phyloP scores from a whole-genome alignment of 1,140 invertebrate species.

The Hermetia illucens region DNA sequence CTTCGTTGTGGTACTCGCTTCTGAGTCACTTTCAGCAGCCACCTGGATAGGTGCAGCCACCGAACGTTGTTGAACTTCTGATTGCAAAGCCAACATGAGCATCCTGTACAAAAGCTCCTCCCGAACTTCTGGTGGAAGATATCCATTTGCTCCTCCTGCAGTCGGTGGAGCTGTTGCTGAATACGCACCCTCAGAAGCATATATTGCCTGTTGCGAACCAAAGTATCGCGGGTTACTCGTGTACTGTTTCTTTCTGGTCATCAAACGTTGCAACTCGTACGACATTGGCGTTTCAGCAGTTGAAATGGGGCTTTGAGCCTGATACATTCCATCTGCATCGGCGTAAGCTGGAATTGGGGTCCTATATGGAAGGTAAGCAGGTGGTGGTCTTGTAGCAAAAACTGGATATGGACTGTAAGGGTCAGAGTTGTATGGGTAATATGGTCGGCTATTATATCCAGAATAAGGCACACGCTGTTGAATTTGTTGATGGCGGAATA shows the following conservation, averaged over 20 bases:
- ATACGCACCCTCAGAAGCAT: slow-evolving; percentile 26
- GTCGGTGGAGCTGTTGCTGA: slow-evolving; percentile 32
- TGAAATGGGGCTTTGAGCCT: slow-evolving; percentile 2
- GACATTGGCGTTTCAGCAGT: slow-evolving; percentile 3
- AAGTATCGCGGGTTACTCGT: slow-evolving; percentile 27
- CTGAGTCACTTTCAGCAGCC: background rate
- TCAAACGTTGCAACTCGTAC: slow-evolving; percentile 2
- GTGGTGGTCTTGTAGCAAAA: slow-evolving; percentile 1
- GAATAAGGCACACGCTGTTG: slow-evolving; percentile 31
- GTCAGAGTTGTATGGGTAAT: slow-evolving; percentile 1
- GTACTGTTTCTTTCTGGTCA: slow-evolving; percentile 6
- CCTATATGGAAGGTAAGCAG: slow-evolving; percentile 5
- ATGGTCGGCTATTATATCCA: background rate
- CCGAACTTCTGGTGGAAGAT: slow-evolving; percentile 45
- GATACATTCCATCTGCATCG: slow-evolving; percentile 6
- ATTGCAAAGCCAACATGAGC: slow-evolving; percentile 51
- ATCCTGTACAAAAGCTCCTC: slow-evolving; percentile 52
- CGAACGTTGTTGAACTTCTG: slow-evolving; percentile 30
- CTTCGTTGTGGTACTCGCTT: slow-evolving; percentile 16
- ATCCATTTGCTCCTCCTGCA: slow-evolving; percentile 39
- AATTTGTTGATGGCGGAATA: slow-evolving; percentile 36
- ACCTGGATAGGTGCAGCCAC: slow-evolving; percentile 18
- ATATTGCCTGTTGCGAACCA: slow-evolving; percentile 26
- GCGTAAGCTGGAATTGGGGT: slow-evolving; percentile 9
- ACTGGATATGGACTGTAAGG: slow-evolving; percentile 3